Percentiles rank a stretch among this genome's conserved stretches.
Evolutionary conservation across 2,888 invertebrate species (phyloP).

Genomic region (Polyploca ridens): DNA sequence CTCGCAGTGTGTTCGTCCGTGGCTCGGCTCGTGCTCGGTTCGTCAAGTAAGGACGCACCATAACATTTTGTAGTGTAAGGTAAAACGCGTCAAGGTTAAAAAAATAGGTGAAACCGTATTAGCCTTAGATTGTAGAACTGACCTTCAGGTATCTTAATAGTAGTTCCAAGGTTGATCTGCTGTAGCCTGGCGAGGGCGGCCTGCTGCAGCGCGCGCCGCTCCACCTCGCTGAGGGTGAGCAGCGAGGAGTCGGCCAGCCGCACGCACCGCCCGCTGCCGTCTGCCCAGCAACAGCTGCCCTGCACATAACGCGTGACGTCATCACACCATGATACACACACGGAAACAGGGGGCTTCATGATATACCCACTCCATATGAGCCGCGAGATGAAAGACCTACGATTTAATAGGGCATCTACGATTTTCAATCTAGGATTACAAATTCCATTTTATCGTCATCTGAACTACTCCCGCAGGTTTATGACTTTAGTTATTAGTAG

Average conservation of each 20-base stretch:
- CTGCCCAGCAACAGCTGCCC: constrained; percentile 93
- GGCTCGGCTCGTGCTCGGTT: too few species aligned
- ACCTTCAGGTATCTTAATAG: constrained; percentile 93
- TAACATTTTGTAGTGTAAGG: too few species aligned
- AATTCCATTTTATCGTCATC: too few species aligned
- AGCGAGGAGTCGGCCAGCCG: constrained; percentile 88
- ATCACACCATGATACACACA: constrained; percentile 56
- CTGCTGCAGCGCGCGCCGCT: constrained; percentile 91
- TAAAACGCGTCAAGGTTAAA: too few species aligned
- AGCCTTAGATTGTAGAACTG: constrained; percentile 41
- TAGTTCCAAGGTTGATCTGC: constrained; percentile 92
- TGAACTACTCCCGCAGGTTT: too few species aligned
- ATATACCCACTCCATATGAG: not conserved
- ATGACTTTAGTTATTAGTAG: too few species aligned
- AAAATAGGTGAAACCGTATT: too few species aligned
- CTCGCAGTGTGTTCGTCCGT: too few species aligned
- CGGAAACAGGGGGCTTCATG: constrained; percentile 22
- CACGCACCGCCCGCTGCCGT: constrained; percentile 88
- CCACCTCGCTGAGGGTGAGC: constrained; percentile 90
- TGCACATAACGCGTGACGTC: constrained; percentile 84
- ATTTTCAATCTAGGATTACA: too few species aligned
- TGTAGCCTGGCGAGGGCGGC: constrained; percentile 94
- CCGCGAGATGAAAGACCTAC: not conserved
- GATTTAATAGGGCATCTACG: too few species aligned
- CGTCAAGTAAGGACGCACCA: too few species aligned